Evolutionary conservation across 2,888 invertebrate genomes (phyloP), one percentile per base, ranked within the genome.

Genomic region (Apodemia duryi): DNA sequence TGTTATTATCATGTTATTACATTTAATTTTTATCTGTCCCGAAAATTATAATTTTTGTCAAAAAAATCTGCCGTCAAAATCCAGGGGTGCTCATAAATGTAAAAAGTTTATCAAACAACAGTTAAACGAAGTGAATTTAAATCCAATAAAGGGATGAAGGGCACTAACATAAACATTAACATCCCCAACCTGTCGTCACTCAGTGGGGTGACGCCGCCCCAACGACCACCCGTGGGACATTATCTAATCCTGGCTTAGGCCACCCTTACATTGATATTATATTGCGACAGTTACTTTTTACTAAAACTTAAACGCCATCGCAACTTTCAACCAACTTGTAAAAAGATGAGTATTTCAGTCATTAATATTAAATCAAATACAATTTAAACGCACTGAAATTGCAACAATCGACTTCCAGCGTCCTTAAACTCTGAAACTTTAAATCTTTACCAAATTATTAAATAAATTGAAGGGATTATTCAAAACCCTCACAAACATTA

Each of bases 161-260:
- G 74, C 76, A 75, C 75, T 71, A 70, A 79, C 76, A 73, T 75
- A 74, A 74, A 75, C 74, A 73, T 75, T 73, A 74, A 75, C 74
- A 78, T 74, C 78, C 77, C 76, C 72, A 81, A 83, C 82, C 85
- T 85, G 85, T 83, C 84, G 74, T 66, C 75, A 67, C 78, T 63
- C 74, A 72, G 73, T 64, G 82, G 82, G 46, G 81, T 46, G 65
- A 66, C 51, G 66, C 65, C 65, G 65, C 61, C 71, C 65, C 54
- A 67, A 66, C 72, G 85, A 79, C 90, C 89, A 89, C 91, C 91
- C 90, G 81, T 81, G 90, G 89, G 88, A 89, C 83, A 83, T 78
- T 84, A 88, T 86, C 84, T 87, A 85, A 86, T 83, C 65, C 65
- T 51, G 61, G 13, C 51, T 61, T 51, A 65, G 49, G 35, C 65